Evolutionary conservation across 2,888 invertebrate species (phyloP).

Genomic region (Pollenia amentaria): DNA sequence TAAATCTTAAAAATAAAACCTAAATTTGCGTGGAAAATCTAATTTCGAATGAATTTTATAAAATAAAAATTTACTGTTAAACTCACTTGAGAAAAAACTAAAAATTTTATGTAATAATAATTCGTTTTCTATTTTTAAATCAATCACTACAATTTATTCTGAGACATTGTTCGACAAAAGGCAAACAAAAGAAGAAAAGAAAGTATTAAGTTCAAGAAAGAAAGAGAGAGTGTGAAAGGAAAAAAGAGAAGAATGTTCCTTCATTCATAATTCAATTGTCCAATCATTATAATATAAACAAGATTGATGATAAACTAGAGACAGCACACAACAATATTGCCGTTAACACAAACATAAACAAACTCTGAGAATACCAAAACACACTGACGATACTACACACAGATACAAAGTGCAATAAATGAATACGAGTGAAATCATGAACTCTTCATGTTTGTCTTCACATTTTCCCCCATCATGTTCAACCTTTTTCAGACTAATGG

Average conservation of each 20-base stretch:
- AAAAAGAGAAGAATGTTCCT: neutral
- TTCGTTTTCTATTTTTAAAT: slow-evolving; percentile 19
- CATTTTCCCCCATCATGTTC: slow-evolving; percentile 24
- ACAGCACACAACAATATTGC: slow-evolving; percentile 52
- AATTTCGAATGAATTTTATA: no score
- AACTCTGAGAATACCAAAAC: slow-evolving; percentile 10
- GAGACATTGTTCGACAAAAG: slow-evolving; percentile 3
- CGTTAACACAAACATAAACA: slow-evolving; percentile 37
- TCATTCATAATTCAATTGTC: slow-evolving; percentile 70
- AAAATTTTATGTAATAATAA: neutral
- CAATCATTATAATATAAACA: slow-evolving; percentile 69
- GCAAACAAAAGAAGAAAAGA: slow-evolving; percentile 35
- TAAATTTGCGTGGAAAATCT: no score
- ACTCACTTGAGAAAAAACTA: neutral
- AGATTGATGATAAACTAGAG: slow-evolving; percentile 71
- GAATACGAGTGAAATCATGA: slow-evolving; percentile 58
- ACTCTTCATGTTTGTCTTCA: slow-evolving; percentile 47
- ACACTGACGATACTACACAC: neutral
- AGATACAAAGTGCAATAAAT: slow-evolving; percentile 50
- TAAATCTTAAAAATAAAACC: no score
- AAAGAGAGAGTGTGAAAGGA: neutral
- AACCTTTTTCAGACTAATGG: slow-evolving; percentile 66
- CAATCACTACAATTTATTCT: slow-evolving; percentile 5
- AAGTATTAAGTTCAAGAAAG: neutral
- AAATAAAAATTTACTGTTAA: neutral